Base-by-base conservation (phyloP, 2,113 vertebrate genomes). In the Chloropsis cyanopogon region DNA sequence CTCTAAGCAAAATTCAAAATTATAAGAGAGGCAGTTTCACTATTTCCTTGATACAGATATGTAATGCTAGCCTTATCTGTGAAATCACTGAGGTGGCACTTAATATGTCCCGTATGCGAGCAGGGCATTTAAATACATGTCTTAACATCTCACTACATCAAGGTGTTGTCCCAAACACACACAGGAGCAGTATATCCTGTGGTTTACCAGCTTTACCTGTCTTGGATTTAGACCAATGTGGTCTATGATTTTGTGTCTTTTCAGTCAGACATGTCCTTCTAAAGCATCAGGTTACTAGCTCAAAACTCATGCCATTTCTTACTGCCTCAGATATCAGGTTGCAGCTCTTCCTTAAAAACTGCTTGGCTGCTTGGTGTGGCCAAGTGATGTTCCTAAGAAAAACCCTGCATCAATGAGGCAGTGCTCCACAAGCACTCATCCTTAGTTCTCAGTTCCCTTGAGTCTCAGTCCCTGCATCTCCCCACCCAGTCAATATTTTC, bases 401-500 rank as follows among this genome's bases (percentile, higher is more conserved):
- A 29, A 50, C 7, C 17, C 13, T 2, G 12, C 11, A 59, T 22
- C 9, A 26, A 8, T 21, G 20, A 69, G 56, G 31, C 26, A 50
- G 17, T 44, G 18, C 71, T 91, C 42, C 50, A 52, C 31, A 52
- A 29, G 11, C 10, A 18, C 37, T 73, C 0, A 0, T 28, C 3
- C 0, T 29, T 42, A 39, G 21, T 64, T 86, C 35, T 41, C 23
- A 65, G 50, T 41, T 65, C n/a, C 21, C 13, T 64, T 57, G 22
- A 73, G 8, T 24, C 11, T 47, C 28, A 17, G 83, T 68, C 12
- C 10, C 8, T 46, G 20, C 49, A 29, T 33, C 9, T 52, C 33
- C 9, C 16, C 39, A 49, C 24, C 17, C 0, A 1, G 16, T 5
- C 12, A 33, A 0, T 42, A 39, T 71, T 29, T 60, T 56, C 26